Base-by-base conservation (phyloP, 2,888 invertebrate species). In the Yponomeuta plumbellus region DNA sequence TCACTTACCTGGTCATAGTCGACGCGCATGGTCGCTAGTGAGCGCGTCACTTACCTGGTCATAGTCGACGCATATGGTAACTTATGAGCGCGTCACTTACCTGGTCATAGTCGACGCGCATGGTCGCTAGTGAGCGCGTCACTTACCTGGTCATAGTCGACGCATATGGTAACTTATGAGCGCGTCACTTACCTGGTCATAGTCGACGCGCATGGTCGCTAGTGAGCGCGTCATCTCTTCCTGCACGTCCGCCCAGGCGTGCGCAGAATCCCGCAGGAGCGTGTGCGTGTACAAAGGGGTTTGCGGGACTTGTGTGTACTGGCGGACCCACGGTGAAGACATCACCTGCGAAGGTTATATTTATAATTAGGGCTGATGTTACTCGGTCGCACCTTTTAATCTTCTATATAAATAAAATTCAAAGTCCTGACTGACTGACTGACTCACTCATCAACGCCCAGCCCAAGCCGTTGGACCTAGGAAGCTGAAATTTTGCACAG, bases 151-250 rank as follows among this genome's bases (percentile, higher is more conserved):
- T 99, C 99, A 83, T 98, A 98, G 85, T 99, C 99, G 11, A 99
- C 99, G 66, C 99, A 92, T 99, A 99, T 99, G 65, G 98, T 98
- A 61, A 99, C 98, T 71, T 99, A 89, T 0, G 99, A 98, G 71
- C 98, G 94, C 1, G 97, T 99, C 99, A 99, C 99, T 91, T 99
- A 94, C 94, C 91, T 97, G 96, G 85, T 99, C 99, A 83, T 98
- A 98, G 85, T 99, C 99, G 11, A 99, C 99, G 66, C 99, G 92
- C 99, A 99, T 99, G 65, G 98, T 98, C 61, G 99, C 98, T 71
- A 99, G 89, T 0, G 99, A 98, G 71, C 98, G 94, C 1, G 97
- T 99, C 99, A 99, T 99, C 91, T 99, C 99, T 85, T 99, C 99
- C 89, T 99, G 98, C 6, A 99, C 98, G 78, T 99, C 99, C 0